Conservation (phyloP, 2,888 invertebrate species). For the Augochlorella aurata region DNA sequence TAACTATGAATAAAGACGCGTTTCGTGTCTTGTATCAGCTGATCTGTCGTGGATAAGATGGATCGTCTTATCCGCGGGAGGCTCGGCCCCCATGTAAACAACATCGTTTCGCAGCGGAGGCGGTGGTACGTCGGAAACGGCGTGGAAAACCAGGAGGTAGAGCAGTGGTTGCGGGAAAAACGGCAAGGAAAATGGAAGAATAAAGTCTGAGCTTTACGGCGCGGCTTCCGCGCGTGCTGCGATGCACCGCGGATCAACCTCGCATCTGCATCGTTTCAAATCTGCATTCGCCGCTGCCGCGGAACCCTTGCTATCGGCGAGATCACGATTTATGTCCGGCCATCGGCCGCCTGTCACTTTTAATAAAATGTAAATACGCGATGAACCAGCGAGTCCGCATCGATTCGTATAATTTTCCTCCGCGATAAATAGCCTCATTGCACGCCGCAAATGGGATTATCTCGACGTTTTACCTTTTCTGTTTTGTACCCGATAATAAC, state of each 20-base stretch:
- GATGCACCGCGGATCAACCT: conserved; percentile 49
- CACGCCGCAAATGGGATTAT: background rate
- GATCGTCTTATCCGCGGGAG: conserved; percentile 38
- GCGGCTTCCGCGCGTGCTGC: conserved; percentile 35
- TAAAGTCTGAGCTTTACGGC: conserved; percentile 60
- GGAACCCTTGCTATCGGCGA: conserved; percentile 61
- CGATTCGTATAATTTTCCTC: conserved; percentile 54
- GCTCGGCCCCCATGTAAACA: conserved; percentile 43
- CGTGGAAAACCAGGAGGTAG: conserved; percentile 12
- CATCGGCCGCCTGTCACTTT: conserved; percentile 58
- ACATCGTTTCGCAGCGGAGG: conserved; percentile 16
- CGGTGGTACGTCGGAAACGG: conserved; percentile 6
- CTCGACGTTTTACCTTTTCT: background rate
- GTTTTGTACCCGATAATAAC: conserved; percentile 36
- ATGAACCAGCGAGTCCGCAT: conserved; percentile 43
- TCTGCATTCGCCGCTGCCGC: conserved; percentile 50
- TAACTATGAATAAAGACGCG: conserved; percentile 1
- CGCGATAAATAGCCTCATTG: conserved; percentile 22
- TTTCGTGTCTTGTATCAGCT: conserved; percentile 27
- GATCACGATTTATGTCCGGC: conserved; percentile 62
- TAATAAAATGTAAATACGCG: conserved; percentile 70
- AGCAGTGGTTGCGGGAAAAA: conserved; percentile 7
- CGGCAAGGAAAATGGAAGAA: conserved; percentile 49
- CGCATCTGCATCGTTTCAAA: conserved; percentile 45
- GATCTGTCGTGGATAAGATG: conserved; percentile 44